Conservation (phyloP, 2,888 invertebrate genomes). For the Phyllotreta cruciferae region DNA sequence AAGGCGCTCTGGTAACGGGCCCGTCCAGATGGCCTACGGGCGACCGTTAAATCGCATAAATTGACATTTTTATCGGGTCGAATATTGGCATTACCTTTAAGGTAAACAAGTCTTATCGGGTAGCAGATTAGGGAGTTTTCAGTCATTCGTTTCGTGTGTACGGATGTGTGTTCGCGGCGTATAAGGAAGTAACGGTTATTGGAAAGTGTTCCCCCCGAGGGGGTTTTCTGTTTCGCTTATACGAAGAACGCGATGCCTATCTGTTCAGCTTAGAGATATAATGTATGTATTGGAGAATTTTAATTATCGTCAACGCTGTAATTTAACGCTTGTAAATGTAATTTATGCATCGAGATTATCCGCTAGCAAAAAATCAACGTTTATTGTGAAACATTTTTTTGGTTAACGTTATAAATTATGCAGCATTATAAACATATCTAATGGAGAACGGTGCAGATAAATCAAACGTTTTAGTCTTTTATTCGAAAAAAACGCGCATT, state of each 20-base stretch:
- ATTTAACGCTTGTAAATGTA: no score
- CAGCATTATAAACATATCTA: no score
- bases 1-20: conserved; percentile 38
- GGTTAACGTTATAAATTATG: no score
- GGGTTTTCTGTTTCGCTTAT: conserved; percentile 2
- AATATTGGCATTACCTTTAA: conserved; percentile 20
- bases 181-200: conserved; percentile 21
- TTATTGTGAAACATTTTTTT: no score
- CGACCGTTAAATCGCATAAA: conserved; percentile 9
- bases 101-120: conserved; percentile 16
- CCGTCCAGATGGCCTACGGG: not conserved
- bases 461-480: no score
- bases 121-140: conserved; percentile 21
- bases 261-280: not conserved
- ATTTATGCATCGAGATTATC: no score
- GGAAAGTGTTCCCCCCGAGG: conserved; percentile 1
- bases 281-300: not conserved
- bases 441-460: no score
- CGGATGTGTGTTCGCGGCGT: conserved; percentile 5
- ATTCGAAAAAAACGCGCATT: no score
- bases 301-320: no score
- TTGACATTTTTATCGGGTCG: conserved; percentile 18
- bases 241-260: not conserved
- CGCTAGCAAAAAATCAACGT: no score
- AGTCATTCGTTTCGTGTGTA: conserved; percentile 17